Conservation (phyloP, 1,140 invertebrate species). For the Ganaspis sp. region DNA sequence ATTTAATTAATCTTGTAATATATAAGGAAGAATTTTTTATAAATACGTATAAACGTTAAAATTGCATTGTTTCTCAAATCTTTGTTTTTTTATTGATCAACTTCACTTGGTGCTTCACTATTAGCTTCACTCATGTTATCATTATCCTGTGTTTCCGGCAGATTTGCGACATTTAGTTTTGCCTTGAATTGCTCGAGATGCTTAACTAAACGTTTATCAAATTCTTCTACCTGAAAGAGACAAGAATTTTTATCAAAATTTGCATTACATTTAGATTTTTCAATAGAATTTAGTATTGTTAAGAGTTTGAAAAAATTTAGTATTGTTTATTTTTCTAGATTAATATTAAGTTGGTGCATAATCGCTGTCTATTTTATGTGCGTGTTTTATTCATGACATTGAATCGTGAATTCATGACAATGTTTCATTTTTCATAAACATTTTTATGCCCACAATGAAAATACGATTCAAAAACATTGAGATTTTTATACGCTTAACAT, state of each 20-base stretch:
- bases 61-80: neutral
- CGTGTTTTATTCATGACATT: too few relatives aligned
- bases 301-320: too few relatives aligned
- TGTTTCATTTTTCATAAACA: too few relatives aligned
- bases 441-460: too few relatives aligned
- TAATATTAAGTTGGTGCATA: too few relatives aligned
- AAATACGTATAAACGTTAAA: neutral
- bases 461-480: too few relatives aligned
- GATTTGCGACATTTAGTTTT: conserved; percentile 41
- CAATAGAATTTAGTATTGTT: too few relatives aligned
- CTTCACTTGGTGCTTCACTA: conserved; percentile 20
- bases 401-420: too few relatives aligned
- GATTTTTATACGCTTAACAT: too few relatives aligned
- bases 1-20: neutral
- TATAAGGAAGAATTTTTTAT: neutral
- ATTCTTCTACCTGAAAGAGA: conserved; percentile 44
- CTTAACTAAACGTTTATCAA: conserved; percentile 56
- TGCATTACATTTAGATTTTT: conserved; percentile 30
- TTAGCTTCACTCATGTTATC: conserved; percentile 29
- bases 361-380: too few relatives aligned
- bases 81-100: conserved; percentile 21
- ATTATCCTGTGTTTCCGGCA: conserved; percentile 16
- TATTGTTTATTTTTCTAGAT: neutral
- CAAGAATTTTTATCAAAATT: conserved; percentile 8
- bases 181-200: conserved; percentile 55